Evolutionary conservation across 2,113 vertebrate genomes (phyloP).

Genomic region (Irena cyanogastra): DNA sequence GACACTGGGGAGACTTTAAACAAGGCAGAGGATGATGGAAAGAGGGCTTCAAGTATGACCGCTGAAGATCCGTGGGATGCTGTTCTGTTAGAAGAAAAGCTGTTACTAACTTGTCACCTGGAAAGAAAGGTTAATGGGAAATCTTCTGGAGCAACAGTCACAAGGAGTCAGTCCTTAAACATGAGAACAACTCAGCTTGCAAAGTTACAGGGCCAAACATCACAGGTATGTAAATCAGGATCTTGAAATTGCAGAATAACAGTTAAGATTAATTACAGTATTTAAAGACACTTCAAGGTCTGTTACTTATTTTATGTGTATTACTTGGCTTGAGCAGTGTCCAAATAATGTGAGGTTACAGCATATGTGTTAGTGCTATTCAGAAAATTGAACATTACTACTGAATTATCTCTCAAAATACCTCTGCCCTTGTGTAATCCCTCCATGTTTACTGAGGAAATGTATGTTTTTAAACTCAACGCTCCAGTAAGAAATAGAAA

Average conservation of each 20-base stretch:
- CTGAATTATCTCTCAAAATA: neutral
- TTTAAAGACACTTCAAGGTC: neutral
- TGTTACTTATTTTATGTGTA: neutral
- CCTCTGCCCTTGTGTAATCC: neutral
- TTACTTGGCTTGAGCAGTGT: neutral
- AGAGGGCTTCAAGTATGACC: slow-evolving; percentile 22
- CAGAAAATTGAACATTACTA: neutral
- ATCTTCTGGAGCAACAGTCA: slow-evolving; percentile 79
- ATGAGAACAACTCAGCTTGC: slow-evolving; percentile 73
- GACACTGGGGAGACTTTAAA: slow-evolving; percentile 73
- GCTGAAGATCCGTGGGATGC: slow-evolving; percentile 96
- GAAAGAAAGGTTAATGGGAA: slow-evolving; percentile 77
- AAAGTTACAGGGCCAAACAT: slow-evolving; percentile 73
- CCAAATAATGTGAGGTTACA: neutral
- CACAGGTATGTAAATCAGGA: slow-evolving; percentile 75
- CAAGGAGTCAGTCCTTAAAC: slow-evolving; percentile 88
- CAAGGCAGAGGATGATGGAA: slow-evolving; percentile 17
- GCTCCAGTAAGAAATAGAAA: neutral
- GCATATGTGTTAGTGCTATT: neutral
- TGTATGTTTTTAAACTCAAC: neutral
- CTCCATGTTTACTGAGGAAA: neutral
- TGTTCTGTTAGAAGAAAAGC: slow-evolving; percentile 86
- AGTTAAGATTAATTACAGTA: neutral
- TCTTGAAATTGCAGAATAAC: neutral
- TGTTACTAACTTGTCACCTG: slow-evolving; percentile 61